These are phyloP conservation scores for Burhinus bistriatus DNA, from an alignment of 2,113 vertebrate species.

Conservation along the genomic window DNA sequence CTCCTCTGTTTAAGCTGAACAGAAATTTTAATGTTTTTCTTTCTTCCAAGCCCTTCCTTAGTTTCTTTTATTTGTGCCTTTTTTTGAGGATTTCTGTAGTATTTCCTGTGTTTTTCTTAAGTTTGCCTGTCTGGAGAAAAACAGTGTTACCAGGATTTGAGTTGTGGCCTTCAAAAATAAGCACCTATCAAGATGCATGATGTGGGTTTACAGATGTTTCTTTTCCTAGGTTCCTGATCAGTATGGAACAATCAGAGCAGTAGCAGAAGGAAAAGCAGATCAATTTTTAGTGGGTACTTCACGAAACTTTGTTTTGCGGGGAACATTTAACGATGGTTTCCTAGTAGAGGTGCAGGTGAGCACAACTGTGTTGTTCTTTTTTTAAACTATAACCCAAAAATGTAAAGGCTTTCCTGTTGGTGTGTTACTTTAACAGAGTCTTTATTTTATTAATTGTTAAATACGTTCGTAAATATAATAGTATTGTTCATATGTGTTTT, in stretches of 20 bases:
- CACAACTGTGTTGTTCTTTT: neutral
- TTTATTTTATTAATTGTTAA: neutral
- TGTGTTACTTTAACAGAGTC: neutral
- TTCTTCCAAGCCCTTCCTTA: neutral
- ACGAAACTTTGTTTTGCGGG: slow-evolving; percentile 92
- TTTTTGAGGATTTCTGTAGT: neutral
- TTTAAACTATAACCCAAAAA: neutral
- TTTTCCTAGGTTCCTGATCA: slow-evolving; percentile 90
- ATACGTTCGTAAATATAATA: neutral
- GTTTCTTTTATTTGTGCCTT: neutral
- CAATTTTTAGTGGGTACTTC: slow-evolving; percentile 95
- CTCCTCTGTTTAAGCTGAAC: neutral
- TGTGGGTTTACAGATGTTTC: neutral
- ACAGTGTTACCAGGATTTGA: neutral
- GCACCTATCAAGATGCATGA: neutral
- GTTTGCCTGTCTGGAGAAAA: neutral
- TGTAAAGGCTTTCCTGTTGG: neutral
- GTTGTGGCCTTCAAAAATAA: neutral
- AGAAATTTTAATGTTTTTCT: neutral
- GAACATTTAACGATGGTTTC: slow-evolving; percentile 94
- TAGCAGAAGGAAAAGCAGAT: slow-evolving; percentile 92
- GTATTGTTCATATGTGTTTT: neutral
- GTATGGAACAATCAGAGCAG: slow-evolving; percentile 92
- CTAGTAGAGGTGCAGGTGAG: slow-evolving; percentile 93
- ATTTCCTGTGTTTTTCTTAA: neutral